These are phyloP conservation scores for Mamestra brassicae DNA, from an alignment of 2,888 invertebrate genomes.

Conservation along the genomic window DNA sequence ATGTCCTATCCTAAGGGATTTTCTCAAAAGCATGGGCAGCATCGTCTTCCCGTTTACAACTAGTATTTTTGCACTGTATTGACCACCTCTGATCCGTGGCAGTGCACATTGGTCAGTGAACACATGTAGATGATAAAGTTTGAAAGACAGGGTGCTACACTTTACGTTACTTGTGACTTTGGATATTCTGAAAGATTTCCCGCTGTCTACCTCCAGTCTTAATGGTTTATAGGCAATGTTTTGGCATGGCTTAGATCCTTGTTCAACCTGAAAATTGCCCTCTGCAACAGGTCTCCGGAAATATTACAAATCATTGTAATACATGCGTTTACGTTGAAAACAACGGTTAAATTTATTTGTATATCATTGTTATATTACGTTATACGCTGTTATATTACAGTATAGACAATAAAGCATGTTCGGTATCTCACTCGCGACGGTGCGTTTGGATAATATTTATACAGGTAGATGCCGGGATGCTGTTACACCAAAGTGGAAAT, in stretches of 20 bases:
- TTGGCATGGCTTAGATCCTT: neutral
- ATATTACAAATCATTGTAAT: conserved; percentile 47
- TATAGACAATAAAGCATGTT: conserved; percentile 76
- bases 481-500: conserved; percentile 70
- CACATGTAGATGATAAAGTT: too few relatives aligned
- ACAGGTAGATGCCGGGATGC: conserved; percentile 69
- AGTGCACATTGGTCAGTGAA: neutral
- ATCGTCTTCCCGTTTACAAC: neutral
- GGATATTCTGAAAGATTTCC: neutral
- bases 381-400: conserved; percentile 60
- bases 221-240: conserved; percentile 3
- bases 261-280: conserved; percentile 25
- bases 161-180: neutral
- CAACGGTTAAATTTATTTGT: conserved; percentile 58
- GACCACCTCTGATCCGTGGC: neutral
- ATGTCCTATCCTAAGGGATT: neutral
- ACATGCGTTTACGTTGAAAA: conserved; percentile 54
- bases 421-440: conserved; percentile 77
- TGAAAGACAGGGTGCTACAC: neutral
- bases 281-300: conserved; percentile 32
- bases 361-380: conserved; percentile 71
- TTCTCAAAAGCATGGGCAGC: neutral
- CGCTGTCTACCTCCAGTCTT: neutral
- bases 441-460: conserved; percentile 83
- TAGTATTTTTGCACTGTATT: neutral